phyloP scores from a whole-genome alignment of 2,797 vertebrate genomes.

The Etheostoma perlongum region DNA sequence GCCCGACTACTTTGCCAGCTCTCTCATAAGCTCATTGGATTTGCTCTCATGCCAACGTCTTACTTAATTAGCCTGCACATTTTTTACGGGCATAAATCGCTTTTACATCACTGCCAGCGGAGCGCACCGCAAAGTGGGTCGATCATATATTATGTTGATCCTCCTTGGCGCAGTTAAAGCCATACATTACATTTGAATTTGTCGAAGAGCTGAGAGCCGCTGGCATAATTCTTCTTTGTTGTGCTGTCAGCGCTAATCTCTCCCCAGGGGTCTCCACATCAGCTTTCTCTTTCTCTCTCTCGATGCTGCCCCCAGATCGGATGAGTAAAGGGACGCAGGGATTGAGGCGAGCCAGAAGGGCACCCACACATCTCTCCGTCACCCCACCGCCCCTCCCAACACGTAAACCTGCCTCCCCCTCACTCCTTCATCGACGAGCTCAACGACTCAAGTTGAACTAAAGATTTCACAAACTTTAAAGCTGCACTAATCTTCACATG shows the following conservation, averaged over 20 bases:
- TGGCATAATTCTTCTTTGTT: constrained; percentile 81
- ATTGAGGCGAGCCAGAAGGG: constrained; percentile 70
- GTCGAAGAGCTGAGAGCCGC: constrained; percentile 70
- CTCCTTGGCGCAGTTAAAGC: constrained; percentile 75
- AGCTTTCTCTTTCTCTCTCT: constrained; percentile 54
- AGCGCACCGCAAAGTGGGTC: constrained; percentile 79
- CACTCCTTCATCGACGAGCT: constrained; percentile 9
- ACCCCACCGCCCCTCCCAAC: constrained; percentile 25
- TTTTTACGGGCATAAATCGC: constrained; percentile 81
- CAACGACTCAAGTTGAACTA: constrained; percentile 1
- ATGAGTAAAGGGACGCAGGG: constrained; percentile 73
- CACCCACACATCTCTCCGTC: constrained; percentile 73
- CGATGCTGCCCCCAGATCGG: constrained; percentile 70
- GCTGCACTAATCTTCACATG: not conserved
- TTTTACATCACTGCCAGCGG: constrained; percentile 80
- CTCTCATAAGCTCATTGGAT: constrained; percentile 79
- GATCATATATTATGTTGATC: constrained; percentile 84
- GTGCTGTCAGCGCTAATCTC: constrained; percentile 83
- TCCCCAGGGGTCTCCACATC: constrained; percentile 73
- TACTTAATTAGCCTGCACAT: constrained; percentile 84
- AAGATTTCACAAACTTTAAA: not conserved
- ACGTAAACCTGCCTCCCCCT: constrained; percentile 51
- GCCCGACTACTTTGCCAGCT: constrained; percentile 57
- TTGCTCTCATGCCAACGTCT: constrained; percentile 76
- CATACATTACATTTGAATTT: constrained; percentile 81